Evolutionary conservation across 1,140 invertebrate genomes (phyloP).

Genomic region (Sminthurinus signatus): DNA sequence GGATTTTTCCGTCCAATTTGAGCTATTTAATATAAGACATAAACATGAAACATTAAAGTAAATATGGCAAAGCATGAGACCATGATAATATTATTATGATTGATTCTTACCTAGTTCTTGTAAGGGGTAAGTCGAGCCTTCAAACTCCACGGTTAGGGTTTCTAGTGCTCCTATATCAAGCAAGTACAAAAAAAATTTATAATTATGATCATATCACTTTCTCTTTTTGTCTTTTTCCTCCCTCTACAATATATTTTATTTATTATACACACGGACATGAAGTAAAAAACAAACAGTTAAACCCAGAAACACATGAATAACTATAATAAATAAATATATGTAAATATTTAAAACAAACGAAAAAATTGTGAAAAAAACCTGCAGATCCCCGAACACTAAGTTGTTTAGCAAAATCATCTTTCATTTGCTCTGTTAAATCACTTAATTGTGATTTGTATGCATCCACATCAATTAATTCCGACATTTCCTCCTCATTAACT

Average conservation of each 20-base stretch:
- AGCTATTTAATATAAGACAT: too few species aligned
- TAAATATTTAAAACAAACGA: too few species aligned
- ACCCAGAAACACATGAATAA: too few species aligned
- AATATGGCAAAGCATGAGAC: too few species aligned
- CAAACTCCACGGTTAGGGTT: constrained; percentile 62
- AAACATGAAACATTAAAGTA: too few species aligned
- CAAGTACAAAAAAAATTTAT: too few species aligned
- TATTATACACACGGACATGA: too few species aligned
- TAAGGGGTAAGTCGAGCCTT: constrained; percentile 73
- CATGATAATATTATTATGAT: too few species aligned
- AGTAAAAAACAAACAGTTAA: too few species aligned
- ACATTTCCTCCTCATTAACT: constrained; percentile 60
- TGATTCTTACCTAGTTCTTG: too few species aligned
- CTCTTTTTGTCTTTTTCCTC: too few species aligned
- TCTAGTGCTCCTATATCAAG: constrained; percentile 54
- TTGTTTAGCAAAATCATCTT: constrained; percentile 70
- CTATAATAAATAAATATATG: constrained; percentile 54
- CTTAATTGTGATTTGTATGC: constrained; percentile 60
- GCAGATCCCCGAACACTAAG: constrained; percentile 49
- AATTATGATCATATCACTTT: neutral
- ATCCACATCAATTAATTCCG: constrained; percentile 62
- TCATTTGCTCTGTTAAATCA: constrained; percentile 59
- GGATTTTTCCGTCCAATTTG: too few species aligned
- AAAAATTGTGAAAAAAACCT: constrained; percentile 54
- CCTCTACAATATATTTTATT: constrained; percentile 4